Evolutionary conservation across 2,888 invertebrate genomes (phyloP), one percentile per base, ranked within the genome.

Genomic region (Cantharis nigra): DNA sequence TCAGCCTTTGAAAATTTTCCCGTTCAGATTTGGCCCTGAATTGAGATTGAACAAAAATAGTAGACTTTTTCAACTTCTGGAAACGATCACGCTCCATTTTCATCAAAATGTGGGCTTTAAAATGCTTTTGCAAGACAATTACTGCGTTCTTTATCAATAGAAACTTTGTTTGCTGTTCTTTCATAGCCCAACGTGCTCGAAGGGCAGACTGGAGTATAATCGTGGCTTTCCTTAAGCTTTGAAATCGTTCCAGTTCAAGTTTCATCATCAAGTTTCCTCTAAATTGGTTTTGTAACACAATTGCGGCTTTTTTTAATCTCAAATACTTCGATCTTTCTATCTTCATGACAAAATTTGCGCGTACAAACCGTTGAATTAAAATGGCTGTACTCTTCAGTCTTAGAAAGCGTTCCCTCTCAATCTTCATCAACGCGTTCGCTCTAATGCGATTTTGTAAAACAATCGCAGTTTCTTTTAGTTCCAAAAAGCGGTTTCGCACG

Each of bases 131-230:
- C 5, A 67, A n/a, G 13, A 67, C 65, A n/a, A 9, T n/a, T n/a
- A 23, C 2, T 2, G 23, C 20, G 23, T 23, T n/a, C 9, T 67
- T 20, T 71, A 87, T 87, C 65, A 83, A 75, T 2, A 77, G n/a
- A 80, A 83, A 89, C 81, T 83, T 83, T 83, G 74, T 80, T 76
- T 85, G 76, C 83, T 78, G 62, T 0, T 49, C 63, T 77, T 83
- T 63, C 84, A 87, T 20, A 80, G 76, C 0, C 62, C 83, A 65
- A 13, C 85, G 87, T n/a, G 89, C 88, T 63, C 88, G 84, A 80
- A 85, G 87, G 69, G 85, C 85, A 74, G 1, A 83, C 78, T 88
- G 93, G 69, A 94, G 85, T 10, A 85, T 83, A 2, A 89, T 81
- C 0, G 87, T 84, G 4, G 90, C 88, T 9, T 87, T 84, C 74